Evolutionary conservation across 1,140 invertebrate genomes (phyloP), one percentile per base, ranked within the genome.

Genomic region (Solen grandis): DNA sequence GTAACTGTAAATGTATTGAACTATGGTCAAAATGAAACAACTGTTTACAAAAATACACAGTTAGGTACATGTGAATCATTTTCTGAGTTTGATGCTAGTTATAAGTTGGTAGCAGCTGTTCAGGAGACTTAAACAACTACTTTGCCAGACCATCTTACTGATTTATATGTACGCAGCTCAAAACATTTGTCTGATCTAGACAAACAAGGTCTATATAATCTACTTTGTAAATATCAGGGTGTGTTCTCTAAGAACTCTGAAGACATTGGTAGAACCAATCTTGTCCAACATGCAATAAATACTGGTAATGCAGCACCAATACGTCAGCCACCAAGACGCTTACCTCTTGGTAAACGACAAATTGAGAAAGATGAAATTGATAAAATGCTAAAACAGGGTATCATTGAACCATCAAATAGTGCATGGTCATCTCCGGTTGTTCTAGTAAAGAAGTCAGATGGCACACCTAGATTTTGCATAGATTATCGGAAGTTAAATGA

Each of bases 401-500:
- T 77, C 29, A 69, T 77, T 54, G 62, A 77, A 36, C 62, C 74
- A 8, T 77, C 74, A 38, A 77, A 69, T 41, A 68, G 62, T 55
- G 36, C 63, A 16, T 19, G 86, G 88, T 29, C 62, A 88, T 2
- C 79, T 84, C 0, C 73, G 75, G 14, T 87, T n/a, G n/a, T n/a
- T n/a, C n/a, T n/a, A n/a, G n/a, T n/a, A n/a, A n/a, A n/a, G n/a
- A n/a, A 87, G 41, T 65, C 81, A 25, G 59, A 82, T 59, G 75
- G 76, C 29, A 72, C 60, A n/a, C 50, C 73, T 1, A n/a, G 88
- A 52, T 84, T 86, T 33, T 88, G 86, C 50, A 54, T 87, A 13
- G 88, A 89, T 41, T 87, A 88, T 66, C 31, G 76, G 31, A 55
- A 83, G 41, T 63, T 88, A 0, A 89, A 90, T 65, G 50, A 79